Evolutionary conservation across 37 sponge, comb jelly and placozoan species (phyloP).

Genomic region (Cladorhizidae sp.): DNA sequence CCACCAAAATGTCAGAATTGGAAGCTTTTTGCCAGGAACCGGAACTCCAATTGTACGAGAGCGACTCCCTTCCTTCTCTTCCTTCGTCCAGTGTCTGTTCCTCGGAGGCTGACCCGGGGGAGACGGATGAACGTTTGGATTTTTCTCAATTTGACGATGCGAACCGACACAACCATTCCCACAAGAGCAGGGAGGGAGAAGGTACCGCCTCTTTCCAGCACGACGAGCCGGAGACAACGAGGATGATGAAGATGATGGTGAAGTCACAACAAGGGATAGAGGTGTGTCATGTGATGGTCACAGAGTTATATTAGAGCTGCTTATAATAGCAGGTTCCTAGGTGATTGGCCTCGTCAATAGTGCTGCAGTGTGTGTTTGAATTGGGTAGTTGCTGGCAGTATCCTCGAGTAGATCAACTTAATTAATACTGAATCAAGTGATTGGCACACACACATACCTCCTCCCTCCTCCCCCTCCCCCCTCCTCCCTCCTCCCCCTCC

Average conservation of each 20-base stretch:
- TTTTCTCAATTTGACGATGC: conserved; percentile 31
- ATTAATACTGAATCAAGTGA: too few species aligned
- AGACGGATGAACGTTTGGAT: conserved; percentile 34
- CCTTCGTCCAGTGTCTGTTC: conserved; percentile 17
- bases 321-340: too few species aligned
- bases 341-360: too few species aligned
- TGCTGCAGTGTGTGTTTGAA: too few species aligned
- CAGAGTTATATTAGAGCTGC: too few species aligned
- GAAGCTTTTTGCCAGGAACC: conserved; percentile 16
- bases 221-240: not conserved
- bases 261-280: conserved; percentile 12
- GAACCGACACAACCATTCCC: conserved; percentile 1
- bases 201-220: not conserved
- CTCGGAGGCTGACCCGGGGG: conserved; percentile 4
- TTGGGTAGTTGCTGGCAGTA: too few species aligned
- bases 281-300: not conserved
- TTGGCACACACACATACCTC: too few species aligned
- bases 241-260: not conserved
- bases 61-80: conserved; percentile 49
- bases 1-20: not conserved
- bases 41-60: conserved; percentile 22
- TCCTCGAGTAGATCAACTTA: too few species aligned
- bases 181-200: too few species aligned
- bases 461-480: too few species aligned
- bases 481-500: too few species aligned